phyloP scores from a whole-genome alignment of 2,888 invertebrate genomes.

The Euplexia lucipara region DNA sequence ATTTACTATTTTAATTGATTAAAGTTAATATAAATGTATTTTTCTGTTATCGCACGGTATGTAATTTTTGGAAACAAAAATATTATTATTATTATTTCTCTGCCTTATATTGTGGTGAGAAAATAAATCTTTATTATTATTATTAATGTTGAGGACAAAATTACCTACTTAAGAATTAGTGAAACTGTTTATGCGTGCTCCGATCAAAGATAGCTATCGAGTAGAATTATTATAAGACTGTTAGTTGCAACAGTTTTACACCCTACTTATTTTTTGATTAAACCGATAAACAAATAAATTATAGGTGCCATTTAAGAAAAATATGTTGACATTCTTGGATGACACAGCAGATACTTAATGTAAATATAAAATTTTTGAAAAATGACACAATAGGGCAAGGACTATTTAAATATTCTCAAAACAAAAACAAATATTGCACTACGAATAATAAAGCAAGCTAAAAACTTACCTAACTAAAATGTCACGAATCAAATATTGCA shows the following conservation, averaged over 20 bases:
- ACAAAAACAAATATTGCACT: neutral
- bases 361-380: neutral
- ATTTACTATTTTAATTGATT: too few species aligned
- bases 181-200: neutral
- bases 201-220: neutral
- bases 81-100: too few species aligned
- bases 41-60: too few species aligned
- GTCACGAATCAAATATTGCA: constrained; percentile 31
- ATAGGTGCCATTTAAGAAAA: neutral
- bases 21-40: too few species aligned
- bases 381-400: constrained; percentile 2
- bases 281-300: neutral
- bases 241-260: neutral
- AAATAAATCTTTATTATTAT: too few species aligned
- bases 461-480: constrained; percentile 14
- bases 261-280: neutral
- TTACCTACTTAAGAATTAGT: neutral
- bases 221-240: too few species aligned
- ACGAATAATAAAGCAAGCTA: constrained; percentile 10
- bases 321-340: neutral
- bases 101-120: too few species aligned
- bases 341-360: neutral
- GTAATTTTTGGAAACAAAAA: too few species aligned
- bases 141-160: too few species aligned
- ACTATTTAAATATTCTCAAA: neutral